Evolutionary conservation across 2,797 vertebrate species (phyloP).

Genomic region (Dermochelys coriacea): DNA sequence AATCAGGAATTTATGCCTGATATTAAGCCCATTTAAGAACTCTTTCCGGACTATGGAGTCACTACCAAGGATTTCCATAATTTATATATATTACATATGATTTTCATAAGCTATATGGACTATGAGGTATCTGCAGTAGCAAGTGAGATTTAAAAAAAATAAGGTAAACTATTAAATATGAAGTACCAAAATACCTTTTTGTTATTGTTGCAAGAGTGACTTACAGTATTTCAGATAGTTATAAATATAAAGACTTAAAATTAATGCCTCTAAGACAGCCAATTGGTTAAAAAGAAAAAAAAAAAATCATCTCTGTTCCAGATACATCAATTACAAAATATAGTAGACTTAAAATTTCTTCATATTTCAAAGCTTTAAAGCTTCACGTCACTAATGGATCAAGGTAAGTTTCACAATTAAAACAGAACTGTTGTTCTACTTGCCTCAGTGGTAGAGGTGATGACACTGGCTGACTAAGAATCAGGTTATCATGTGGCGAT

Average conservation of each 20-base stretch:
- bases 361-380: not conserved
- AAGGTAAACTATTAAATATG: not conserved
- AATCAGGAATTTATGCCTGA: not conserved
- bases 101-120: not conserved
- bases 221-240: not conserved
- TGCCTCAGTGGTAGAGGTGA: conserved; percentile 97
- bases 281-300: not conserved
- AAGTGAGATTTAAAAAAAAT: not conserved
- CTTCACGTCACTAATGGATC: accelerated
- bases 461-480: conserved; percentile 97
- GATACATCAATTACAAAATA: not conserved
- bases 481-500: conserved; percentile 96
- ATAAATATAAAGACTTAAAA: not conserved
- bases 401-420: not conserved
- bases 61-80: not conserved
- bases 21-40: not conserved
- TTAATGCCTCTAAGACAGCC: not conserved
- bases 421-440: conserved; percentile 58
- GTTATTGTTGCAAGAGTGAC: not conserved
- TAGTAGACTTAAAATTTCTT: not conserved
- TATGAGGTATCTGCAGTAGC: not conserved
- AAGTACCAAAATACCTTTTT: not conserved
- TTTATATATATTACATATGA: not conserved
- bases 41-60: not conserved
- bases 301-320: not conserved